Conservation (phyloP, 2,888 invertebrate species). For the Gymnosoma rotundatum region DNA sequence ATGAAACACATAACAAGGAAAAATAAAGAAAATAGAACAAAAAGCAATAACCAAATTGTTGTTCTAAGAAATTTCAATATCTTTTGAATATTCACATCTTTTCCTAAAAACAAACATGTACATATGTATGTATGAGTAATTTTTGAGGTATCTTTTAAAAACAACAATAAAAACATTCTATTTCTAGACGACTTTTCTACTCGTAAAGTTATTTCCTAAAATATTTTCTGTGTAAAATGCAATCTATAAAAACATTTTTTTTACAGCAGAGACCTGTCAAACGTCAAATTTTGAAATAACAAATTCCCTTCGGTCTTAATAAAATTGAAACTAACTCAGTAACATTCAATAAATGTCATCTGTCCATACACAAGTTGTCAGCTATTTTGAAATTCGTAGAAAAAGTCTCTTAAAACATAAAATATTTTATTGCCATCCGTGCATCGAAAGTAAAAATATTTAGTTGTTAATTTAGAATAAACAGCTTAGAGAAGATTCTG, state of each 20-base stretch:
- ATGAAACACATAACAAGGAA: not conserved
- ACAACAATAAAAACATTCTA: not conserved
- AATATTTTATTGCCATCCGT: not conserved
- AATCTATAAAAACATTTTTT: not conserved
- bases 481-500: no score
- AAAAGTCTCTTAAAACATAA: not conserved
- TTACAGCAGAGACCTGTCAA: not conserved
- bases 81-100: not conserved
- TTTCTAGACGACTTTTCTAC: not conserved
- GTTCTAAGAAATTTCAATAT: slow-evolving; percentile 34
- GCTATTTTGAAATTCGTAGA: slow-evolving; percentile 8
- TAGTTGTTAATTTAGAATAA: no score
- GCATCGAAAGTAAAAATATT: no score
- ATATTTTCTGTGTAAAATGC: not conserved
- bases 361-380: slow-evolving; percentile 26
- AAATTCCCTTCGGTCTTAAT: not conserved
- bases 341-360: slow-evolving; percentile 50
- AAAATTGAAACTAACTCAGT: slow-evolving; percentile 34
- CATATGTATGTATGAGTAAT: not conserved
- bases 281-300: not conserved
- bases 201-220: not conserved
- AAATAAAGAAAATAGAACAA: not conserved
- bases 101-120: not conserved
- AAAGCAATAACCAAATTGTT: slow-evolving; percentile 31
- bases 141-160: slow-evolving; percentile 21